Base-by-base conservation (phyloP, 2,888 invertebrate genomes). In the Cephus runcator region DNA sequence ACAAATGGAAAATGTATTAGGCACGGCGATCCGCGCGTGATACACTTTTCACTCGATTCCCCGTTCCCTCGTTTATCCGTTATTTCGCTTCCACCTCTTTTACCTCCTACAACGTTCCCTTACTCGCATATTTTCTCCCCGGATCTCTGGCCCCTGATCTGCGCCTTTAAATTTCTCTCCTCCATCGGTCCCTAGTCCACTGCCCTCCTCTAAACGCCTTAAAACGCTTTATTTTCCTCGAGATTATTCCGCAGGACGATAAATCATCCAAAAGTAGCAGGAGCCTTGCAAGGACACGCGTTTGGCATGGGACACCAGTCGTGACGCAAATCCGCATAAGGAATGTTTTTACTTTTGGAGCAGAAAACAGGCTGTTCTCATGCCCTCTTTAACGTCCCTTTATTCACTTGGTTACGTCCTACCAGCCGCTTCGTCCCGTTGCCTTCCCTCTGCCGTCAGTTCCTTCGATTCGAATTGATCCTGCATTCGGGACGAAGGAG, bases 241-340 rank as follows among this genome's bases (percentile, higher is more conserved):
- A 73, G 77, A 79, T 79, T 77, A 79, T 79, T 73, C 68, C 73
- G 12, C 77, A 71, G 71, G 34, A 79, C 79, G 80, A 77, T 82
- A 82, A 82, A 82, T 82, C 80, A 80, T 73, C 35, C n/a, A 69
- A 73, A 69, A 73, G 73, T 73, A 69, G 69, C 69, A 68, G 35
- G 36, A 33, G 74, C 31, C 30, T 74, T 23, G 74, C 36, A 11
- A 35, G 74, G 74, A 74, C 74, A 35, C 74, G 35, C 34, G 3
- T 35, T 74, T 35, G 74, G 74, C 35, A 35, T 15, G n/a, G 74
- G 30, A 74, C 74, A 31, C 71, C 71, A 71, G 71, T 34, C 33
- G 71, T 23, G 56, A 56, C 56, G 56, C 71, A 34, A 71, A 71
- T 71, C 71, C 33, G 33, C 33, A 31, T 33, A 71, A 71, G 34